Evolutionary conservation across 2,888 invertebrate genomes (phyloP).

Genomic region (Chymomyza procnemis): DNA sequence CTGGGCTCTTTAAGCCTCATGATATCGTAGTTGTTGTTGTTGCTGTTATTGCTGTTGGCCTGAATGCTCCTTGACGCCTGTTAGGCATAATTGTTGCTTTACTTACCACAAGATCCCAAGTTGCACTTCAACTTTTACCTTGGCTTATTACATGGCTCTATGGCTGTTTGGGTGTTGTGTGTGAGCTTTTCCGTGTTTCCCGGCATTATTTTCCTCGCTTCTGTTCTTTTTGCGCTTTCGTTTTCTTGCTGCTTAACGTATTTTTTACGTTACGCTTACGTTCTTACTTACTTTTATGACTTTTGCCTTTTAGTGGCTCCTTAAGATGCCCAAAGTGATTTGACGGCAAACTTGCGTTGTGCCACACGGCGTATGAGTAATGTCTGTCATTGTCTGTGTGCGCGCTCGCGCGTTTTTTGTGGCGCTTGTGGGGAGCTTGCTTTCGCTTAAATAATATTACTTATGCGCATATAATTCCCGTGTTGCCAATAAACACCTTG

Average conservation of each 20-base stretch:
- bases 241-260: neutral
- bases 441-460: constrained; percentile 53
- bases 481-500: constrained; percentile 69
- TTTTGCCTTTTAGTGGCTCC: constrained; percentile 71
- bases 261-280: neutral
- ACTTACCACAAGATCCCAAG: neutral
- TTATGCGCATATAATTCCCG: constrained; percentile 70
- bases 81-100: constrained; percentile 71
- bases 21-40: constrained; percentile 26
- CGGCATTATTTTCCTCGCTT: constrained; percentile 11
- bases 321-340: constrained; percentile 42
- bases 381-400: neutral
- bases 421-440: neutral
- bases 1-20: constrained; percentile 40
- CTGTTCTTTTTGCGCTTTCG: neutral
- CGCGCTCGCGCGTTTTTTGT: too few relatives aligned
- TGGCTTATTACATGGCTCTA: constrained; percentile 45
- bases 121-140: constrained; percentile 42
- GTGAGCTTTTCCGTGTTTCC: constrained; percentile 21
- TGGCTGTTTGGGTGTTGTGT: constrained; percentile 25
- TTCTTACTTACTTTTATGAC: constrained; percentile 68
- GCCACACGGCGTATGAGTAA: constrained; percentile 7
- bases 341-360: neutral
- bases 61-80: constrained; percentile 29
- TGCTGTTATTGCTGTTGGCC: constrained; percentile 1